These are phyloP conservation scores for Orchesella cincta DNA, from an alignment of 1,140 invertebrate species.

Conservation along the genomic window DNA sequence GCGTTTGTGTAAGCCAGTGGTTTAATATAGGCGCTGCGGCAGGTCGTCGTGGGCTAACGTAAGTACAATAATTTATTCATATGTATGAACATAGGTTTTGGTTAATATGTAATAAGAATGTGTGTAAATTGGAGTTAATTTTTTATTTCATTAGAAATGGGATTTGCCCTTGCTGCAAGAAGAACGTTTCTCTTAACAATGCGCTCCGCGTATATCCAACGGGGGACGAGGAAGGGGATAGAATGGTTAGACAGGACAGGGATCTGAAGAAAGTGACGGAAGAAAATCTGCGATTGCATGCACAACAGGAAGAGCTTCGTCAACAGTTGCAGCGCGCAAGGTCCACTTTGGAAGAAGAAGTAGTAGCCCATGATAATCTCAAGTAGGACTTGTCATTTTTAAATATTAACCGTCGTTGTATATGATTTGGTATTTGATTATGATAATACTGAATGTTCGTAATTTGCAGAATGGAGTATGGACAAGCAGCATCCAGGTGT, in stretches of 20 bases:
- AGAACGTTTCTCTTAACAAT: not conserved
- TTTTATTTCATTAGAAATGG: not conserved
- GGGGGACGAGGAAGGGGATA: conserved; percentile 26
- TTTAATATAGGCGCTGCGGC: too few relatives aligned
- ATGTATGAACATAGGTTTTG: not conserved
- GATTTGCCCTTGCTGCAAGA: conserved; percentile 7
- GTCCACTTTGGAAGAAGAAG: conserved; percentile 23
- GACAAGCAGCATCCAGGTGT: conserved; percentile 19
- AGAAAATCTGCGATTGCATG: not conserved
- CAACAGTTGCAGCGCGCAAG: not conserved
- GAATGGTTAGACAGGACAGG: not conserved
- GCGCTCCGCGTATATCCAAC: conserved; percentile 10
- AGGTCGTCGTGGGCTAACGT: too few relatives aligned
- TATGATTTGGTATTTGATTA: not conserved
- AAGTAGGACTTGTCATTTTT: conserved; percentile 10
- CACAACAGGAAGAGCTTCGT: conserved; percentile 10
- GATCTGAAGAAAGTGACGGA: not conserved
- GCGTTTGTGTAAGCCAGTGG: too few relatives aligned
- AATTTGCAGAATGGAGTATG: conserved; percentile 25
- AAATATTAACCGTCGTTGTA: not conserved
- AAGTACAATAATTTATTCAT: not conserved
- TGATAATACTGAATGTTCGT: not conserved
- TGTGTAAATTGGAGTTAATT: too few relatives aligned
- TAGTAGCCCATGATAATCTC: conserved; percentile 16
- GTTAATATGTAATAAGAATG: too few relatives aligned